Evolutionary conservation across 2,113 vertebrate species (phyloP), one percentile per base, ranked within the genome.

Genomic region (Dicentrarchus labrax): DNA sequence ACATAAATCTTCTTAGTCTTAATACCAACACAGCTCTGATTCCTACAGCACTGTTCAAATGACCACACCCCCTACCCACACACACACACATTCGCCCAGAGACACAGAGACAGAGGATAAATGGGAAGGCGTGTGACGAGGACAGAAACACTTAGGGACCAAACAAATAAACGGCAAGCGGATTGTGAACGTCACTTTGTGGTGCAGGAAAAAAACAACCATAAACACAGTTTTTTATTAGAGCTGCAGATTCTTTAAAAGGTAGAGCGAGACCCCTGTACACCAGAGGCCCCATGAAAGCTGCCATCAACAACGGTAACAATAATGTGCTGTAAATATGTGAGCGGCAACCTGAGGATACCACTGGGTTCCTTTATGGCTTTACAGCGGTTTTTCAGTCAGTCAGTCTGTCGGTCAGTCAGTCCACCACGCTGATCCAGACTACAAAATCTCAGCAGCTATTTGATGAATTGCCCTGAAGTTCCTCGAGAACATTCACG

Each of bases 1-100:
- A 72, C 60, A 54, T 61, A 80, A 87, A 87, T 66, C 71, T 72
- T 53, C 53, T 67, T 17, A 56, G 45, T 53, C 56, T 56, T 78
- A 77, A 75, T 67, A 45, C 75, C 48, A 60, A 61, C 78, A 59
- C 8, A 30, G 12, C 10, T 15, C 54, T 50, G 64, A 74, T 48
- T 69, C 19, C n/a, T 43, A 15, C 53, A 66, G 60, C 39, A 71
- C n/a, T 67, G 76, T 76, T 22, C 22, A 48, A 60, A 17, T 36
- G 61, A 56, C 51, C 59, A 53, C 70, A 45, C 10, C 54, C 53
- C 6, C 43, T 22, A 3, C 21, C 16, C 3, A n/a, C 16, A n/a
- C 65, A n/a, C 16, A n/a, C 65, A 61, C 43, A 21, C n/a, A 57
- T 16, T 30, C 11, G 54, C 38, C 36, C 66, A 51, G 36, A 60